Conservation (phyloP, 2,888 invertebrate genomes). For the Pristionchus mayeri region DNA sequence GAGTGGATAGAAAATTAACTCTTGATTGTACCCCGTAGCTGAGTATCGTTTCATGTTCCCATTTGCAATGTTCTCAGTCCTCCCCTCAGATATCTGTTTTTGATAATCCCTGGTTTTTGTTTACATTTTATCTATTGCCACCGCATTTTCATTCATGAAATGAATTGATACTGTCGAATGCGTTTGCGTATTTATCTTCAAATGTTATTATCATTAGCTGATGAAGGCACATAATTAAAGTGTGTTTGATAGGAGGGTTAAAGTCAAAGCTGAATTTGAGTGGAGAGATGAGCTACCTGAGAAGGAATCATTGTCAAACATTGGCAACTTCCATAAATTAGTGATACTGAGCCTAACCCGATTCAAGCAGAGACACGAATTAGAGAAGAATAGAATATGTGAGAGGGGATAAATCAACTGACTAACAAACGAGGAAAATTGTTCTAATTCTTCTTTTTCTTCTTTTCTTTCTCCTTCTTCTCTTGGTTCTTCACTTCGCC, state of each 20-base stretch:
- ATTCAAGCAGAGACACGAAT: conserved; percentile 34
- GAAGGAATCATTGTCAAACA: conserved; percentile 29
- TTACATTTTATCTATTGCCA: conserved; percentile 16
- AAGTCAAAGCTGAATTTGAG: conserved; percentile 29
- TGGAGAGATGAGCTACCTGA: conserved; percentile 10
- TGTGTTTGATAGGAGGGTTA: conserved; percentile 2
- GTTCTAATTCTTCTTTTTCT: conserved; percentile 38
- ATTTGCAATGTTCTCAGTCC: conserved; percentile 26
- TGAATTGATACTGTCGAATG: background rate
- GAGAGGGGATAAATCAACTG: background rate
- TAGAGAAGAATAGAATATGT: conserved; percentile 33
- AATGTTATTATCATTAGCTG: background rate
- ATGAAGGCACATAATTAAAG: conserved; percentile 2
- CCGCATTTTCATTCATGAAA: background rate
- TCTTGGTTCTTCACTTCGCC: conserved; percentile 40
- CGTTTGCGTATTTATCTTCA: conserved; percentile 3
- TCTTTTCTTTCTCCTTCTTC: conserved; percentile 35
- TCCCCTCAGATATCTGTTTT: conserved; percentile 2
- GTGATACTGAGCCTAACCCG: conserved; percentile 35
- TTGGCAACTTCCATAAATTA: conserved; percentile 42
- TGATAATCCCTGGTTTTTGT: too few relatives aligned
- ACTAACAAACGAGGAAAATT: background rate
- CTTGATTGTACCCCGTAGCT: conserved; percentile 1
- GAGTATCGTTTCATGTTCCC: conserved; percentile 35
- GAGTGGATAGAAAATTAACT: conserved; percentile 1